Evolutionary conservation across 2,797 vertebrate genomes (phyloP), one percentile per base, ranked within the genome.

Genomic region (Dermochelys coriacea): DNA sequence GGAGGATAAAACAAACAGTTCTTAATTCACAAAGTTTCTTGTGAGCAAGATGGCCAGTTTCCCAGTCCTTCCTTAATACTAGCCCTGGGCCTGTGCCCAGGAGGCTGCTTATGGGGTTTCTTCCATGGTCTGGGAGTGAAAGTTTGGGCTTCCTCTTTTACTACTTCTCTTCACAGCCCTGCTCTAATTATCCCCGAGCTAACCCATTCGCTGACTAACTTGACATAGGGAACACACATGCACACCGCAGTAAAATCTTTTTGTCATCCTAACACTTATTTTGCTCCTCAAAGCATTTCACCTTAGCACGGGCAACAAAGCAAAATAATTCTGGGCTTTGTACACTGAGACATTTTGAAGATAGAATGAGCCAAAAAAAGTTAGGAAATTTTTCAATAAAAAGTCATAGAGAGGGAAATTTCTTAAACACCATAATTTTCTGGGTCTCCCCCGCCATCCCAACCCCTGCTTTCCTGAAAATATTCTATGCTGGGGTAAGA

Each of bases 1-100:
- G 79, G 12, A 37, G 37, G 59, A 89, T 59, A 87, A 94, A 94
- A 86, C 21, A 91, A 96, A 50, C n/a, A 68, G 77, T 61, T 80
- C 6, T 78, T 78, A 52, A 11, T 84, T 94, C 37, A 91, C 10
- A 57, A 75, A 11, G 51, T 91, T 88, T 84, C 34, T 88, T 86
- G 6, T n/a, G 34, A 51, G 2, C 54, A 87, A 91, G 91, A 86
- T 81, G 12, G 18, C 45, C 74, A 54, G 80, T 49, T 93, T 92
- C 80, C 75, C 54, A 47, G 29, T 21, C 16, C 9, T 2, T 6
- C 7, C 51, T 79, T 79, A 7, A 81, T 31, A 86, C 2, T 79
- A 88, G 25, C 82, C 3, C 19, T 45, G 74, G 50, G 11, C 41
- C 6, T 86, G 5, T 45, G 92, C n/a, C 29, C 86, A 89, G 6